Evolutionary conservation across 2,113 vertebrate species (phyloP), one percentile per base, ranked within the genome.

Genomic region (Vireo altiloquus): DNA sequence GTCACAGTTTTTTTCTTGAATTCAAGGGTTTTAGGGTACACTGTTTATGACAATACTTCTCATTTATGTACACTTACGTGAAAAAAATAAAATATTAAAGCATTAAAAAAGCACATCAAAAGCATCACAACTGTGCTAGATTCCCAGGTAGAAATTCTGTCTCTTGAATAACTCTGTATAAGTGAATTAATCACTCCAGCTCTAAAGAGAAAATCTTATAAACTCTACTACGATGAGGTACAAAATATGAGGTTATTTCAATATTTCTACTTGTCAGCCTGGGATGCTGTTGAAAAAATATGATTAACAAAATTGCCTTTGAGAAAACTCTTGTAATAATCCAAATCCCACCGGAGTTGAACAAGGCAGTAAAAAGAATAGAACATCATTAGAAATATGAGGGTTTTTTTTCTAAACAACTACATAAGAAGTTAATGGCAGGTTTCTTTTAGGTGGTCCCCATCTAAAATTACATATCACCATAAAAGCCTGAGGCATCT

Each of bases 301-400:
- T 7, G 27, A n/a, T 71, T 20, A 75, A 79, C 10, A 69, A 65
- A 44, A 77, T 71, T 82, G 61, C 56, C 35, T 7, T 42, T 84
- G 22, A 53, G 37, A 72, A 87, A 89, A 87, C 2, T 28, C 25
- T 35, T 69, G 8, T 21, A 39, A 50, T 59, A 76, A 87, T 61
- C 28, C 20, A 93, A 82, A 85, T 59, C 42, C 28, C 52, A 37
- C 15, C 5, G 2, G 23, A 82, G 17, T 16, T 63, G 27, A 92
- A 85, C 30, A 56, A 70, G 9, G 31, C 24, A 74, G 28, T 23
- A 49, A 39, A 53, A 72, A 84, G 15, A 81, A 35, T 27, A 77
- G 54, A 77, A 33, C 1, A 1, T 17, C 12, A 39, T 70, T 66
- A 47, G 50, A 57, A 57, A 71, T 0, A 60, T 0, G 3, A 52